phyloP scores from a whole-genome alignment of 2,113 vertebrate genomes.

The Perca schrenkii region DNA sequence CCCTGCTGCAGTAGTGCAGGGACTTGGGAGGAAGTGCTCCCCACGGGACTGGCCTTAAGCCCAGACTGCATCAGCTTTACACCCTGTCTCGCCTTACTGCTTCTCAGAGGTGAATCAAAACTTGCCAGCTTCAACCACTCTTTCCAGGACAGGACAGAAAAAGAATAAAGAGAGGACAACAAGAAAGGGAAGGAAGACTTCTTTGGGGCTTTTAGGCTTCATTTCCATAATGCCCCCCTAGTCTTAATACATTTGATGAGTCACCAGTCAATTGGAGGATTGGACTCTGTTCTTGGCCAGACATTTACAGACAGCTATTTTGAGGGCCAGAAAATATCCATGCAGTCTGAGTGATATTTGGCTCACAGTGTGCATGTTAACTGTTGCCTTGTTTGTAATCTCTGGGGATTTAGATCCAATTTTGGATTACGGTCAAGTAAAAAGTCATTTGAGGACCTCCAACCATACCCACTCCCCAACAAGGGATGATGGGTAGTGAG shows the following conservation, averaged over 20 bases:
- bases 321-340: constrained; percentile 60
- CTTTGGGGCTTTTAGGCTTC: not conserved
- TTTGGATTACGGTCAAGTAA: constrained; percentile 81
- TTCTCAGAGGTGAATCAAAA: constrained; percentile 41
- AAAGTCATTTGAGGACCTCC: constrained; percentile 80
- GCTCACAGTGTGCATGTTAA: constrained; percentile 74
- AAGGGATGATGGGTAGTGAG: constrained; percentile 66
- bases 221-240: not conserved
- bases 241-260: constrained; percentile 52
- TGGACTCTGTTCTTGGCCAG: constrained; percentile 55
- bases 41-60: constrained; percentile 60
- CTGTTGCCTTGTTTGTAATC: constrained; percentile 80
- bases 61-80: constrained; percentile 54
- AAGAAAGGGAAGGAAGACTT: not conserved
- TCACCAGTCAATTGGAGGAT: constrained; percentile 43
- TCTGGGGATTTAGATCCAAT: constrained; percentile 82
- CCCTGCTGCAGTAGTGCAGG: constrained; percentile 48
- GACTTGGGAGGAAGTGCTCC: constrained; percentile 58
- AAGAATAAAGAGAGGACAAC: not conserved
- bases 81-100: constrained; percentile 17
- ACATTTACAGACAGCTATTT: constrained; percentile 58
- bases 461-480: constrained; percentile 40
- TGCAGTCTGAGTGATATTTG: constrained; percentile 74
- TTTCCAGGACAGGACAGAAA: not conserved
- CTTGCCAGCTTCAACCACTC: constrained; percentile 8